Evolutionary conservation across 2,797 vertebrate genomes (phyloP).

Genomic region (Sebastes umbrosus): DNA sequence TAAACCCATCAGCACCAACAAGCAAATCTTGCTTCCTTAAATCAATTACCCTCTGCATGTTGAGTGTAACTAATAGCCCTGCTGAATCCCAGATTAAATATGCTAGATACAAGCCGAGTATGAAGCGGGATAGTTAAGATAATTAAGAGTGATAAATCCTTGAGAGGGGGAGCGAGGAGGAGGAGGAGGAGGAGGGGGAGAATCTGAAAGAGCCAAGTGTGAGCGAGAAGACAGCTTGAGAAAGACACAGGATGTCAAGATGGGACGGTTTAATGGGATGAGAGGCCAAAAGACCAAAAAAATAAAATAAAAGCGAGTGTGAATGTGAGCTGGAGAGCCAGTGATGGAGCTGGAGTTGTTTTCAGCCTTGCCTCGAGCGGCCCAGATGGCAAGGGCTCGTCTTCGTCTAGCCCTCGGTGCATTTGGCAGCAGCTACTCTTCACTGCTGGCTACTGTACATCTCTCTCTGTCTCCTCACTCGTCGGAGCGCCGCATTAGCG

Average conservation of each 20-base stretch:
- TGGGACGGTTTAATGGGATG: conserved; percentile 27
- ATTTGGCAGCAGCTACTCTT: conserved; percentile 76
- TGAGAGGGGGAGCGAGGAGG: conserved; percentile 8
- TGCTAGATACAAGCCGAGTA: conserved; percentile 73
- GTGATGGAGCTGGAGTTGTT: conserved; percentile 67
- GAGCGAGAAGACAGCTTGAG: conserved; percentile 34
- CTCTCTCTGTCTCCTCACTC: conserved; percentile 33
- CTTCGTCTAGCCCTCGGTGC: conserved; percentile 69
- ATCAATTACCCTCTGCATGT: conserved; percentile 76
- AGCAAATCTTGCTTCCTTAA: conserved; percentile 70
- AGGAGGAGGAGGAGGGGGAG: not conserved
- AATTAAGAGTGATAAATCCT: conserved; percentile 79
- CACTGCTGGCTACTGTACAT: conserved; percentile 60
- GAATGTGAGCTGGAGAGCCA: conserved; percentile 43
- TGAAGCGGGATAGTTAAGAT: conserved; percentile 73
- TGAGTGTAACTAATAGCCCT: conserved; percentile 79
- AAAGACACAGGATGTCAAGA: conserved; percentile 37
- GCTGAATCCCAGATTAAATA: conserved; percentile 79
- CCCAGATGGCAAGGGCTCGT: conserved; percentile 74
- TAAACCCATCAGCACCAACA: conserved; percentile 64
- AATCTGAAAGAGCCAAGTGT: conserved; percentile 13
- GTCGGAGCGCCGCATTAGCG: conserved; percentile 44
- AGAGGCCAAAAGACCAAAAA: conserved; percentile 31
- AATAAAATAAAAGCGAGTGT: conserved; percentile 1
- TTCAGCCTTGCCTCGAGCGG: conserved; percentile 73